Evolutionary conservation across 2,113 vertebrate species (phyloP), one percentile per base, ranked within the genome.

Genomic region (Hyaena hyaena): DNA sequence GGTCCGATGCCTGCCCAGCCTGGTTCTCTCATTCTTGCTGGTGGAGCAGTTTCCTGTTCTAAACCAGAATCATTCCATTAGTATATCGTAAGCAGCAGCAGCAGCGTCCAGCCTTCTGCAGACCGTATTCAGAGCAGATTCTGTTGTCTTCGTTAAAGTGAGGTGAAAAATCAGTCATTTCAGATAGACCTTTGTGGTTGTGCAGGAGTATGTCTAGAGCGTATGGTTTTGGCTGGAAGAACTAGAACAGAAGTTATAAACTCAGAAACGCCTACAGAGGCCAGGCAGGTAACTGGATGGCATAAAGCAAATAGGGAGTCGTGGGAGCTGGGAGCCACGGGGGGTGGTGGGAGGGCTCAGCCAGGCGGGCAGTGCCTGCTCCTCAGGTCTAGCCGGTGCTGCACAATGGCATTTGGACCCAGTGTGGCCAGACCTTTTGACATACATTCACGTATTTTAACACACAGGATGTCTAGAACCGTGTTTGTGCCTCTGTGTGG

Each of bases 291-390:
- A 55, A 16, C 2, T 4, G 3, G 58, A 45, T 31, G 63, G 6
- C 48, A 17, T 16, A 26, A 65, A 58, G 19, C 11, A 17, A 33
- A 39, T 0, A 33, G 33, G 26, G 43, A 61, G 63, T 53, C 2
- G 9, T 73, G 28, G 58, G 11, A 7, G 12, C 35, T 14, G 12
- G n/a, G 35, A 10, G 68, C 14, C 21, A 23, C 3, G 0, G 15
- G 66, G 31, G 0, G 2, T 28, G 5, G 21, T 21, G n/a, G 0
- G 3, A 4, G 26, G 26, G 15, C 2, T 61, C 12, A 0, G 4
- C 23, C 5, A 16, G 76, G 33, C 10, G 9, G 17, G 17, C 1
- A 26, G 16, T 4, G 1, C 10, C 24, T 66, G 26, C 23, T 14
- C 31, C 45, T 65, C 58, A 2, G 0, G 17, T 45, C 11, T 12